Percentiles rank a stretch among this genome's conserved stretches.
These are phyloP conservation scores for Falco berigora DNA, from an alignment of 2,797 vertebrate species.

Conservation along the genomic window DNA sequence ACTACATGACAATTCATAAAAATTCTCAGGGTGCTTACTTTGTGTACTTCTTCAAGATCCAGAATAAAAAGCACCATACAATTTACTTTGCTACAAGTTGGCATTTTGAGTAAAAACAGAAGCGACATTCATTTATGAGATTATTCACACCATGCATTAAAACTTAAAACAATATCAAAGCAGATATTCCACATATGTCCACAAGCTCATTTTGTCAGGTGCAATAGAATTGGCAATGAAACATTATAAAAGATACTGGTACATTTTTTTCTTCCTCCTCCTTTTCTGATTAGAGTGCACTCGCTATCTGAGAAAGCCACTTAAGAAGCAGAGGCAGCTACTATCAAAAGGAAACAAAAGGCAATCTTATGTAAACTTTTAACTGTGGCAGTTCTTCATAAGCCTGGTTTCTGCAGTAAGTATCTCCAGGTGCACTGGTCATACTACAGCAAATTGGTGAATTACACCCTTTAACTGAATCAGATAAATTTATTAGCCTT, in stretches of 20 bases:
- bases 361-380: not conserved
- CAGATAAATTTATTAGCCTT: not conserved
- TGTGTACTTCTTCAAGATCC: constrained; percentile 15
- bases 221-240: constrained; percentile 3
- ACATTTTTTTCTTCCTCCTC: not conserved
- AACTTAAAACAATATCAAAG: constrained; percentile 25
- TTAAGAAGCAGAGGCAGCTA: not conserved
- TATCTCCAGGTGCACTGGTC: not conserved
- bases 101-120: constrained; percentile 51
- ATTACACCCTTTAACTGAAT: not conserved
- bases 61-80: constrained; percentile 15
- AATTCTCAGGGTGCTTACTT: constrained; percentile 6
- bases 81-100: constrained; percentile 27
- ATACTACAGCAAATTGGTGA: not conserved
- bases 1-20: constrained; percentile 18
- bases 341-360: not conserved
- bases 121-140: constrained; percentile 42
- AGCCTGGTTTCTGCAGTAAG: not conserved
- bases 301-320: not conserved
- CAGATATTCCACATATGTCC: constrained; percentile 22
- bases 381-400: not conserved
- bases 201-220: constrained; percentile 32
- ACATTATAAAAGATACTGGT: not conserved
- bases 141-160: constrained; percentile 16
- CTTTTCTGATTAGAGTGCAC: not conserved